phyloP scores from a whole-genome alignment of 2,888 invertebrate species.

The Amphipoea lucens region DNA sequence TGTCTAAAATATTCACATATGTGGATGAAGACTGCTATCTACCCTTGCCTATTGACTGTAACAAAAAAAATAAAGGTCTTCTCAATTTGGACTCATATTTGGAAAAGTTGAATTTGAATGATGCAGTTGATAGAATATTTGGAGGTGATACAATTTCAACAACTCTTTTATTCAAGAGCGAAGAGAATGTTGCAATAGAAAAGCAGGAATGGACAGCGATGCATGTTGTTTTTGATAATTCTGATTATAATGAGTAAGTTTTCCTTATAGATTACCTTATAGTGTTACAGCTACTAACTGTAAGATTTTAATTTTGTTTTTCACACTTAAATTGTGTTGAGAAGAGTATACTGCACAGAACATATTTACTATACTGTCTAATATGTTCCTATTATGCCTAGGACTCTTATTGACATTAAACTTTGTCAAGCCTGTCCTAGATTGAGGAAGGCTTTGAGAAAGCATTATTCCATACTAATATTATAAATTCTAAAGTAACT shows the following conservation, averaged over 20 bases:
- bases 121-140: constrained; percentile 65
- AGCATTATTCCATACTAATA: not conserved
- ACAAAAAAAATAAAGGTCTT: constrained; percentile 55
- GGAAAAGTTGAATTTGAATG: constrained; percentile 72
- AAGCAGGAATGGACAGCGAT: constrained; percentile 81
- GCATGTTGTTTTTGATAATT: constrained; percentile 84
- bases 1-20: constrained; percentile 89
- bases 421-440: not conserved
- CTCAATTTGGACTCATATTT: constrained; percentile 73
- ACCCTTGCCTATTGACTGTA: constrained; percentile 76
- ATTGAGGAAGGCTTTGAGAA: not conserved
- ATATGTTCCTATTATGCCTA: not conserved
- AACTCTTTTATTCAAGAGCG: constrained; percentile 78
- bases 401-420: not conserved
- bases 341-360: too few relatives aligned
- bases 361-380: too few relatives aligned
- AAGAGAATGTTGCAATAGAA: constrained; percentile 72
- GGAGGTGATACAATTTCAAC: constrained; percentile 74
- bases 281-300: not conserved
- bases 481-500: too few relatives aligned
- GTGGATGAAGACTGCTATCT: constrained; percentile 90
- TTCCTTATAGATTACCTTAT: not conserved
- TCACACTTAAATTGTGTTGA: not conserved
- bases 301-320: not conserved
- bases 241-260: constrained; percentile 85